A percentile compares a stretch with the other conserved stretches of the same genome.
phyloP scores from a whole-genome alignment of 2,888 invertebrate species.

The Crepidodera aurea region DNA sequence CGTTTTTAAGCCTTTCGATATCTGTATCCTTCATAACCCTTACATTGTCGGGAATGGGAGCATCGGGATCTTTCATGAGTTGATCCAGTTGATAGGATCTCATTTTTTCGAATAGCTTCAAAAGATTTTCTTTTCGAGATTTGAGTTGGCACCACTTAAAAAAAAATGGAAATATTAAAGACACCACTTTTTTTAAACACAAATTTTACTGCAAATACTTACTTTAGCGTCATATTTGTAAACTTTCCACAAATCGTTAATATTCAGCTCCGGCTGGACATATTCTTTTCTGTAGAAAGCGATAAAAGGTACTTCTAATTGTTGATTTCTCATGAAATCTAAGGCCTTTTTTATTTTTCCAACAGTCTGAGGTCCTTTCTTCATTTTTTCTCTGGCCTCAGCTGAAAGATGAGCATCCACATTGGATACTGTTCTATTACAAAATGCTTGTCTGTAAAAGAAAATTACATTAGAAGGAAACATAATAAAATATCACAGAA shows the following conservation, averaged over 20 bases:
- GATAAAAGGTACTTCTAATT: slow-evolving; percentile 97
- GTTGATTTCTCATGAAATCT: slow-evolving; percentile 95
- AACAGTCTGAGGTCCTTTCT: slow-evolving; percentile 75
- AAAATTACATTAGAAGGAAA: too few relatives aligned
- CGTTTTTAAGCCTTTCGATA: slow-evolving; percentile 76
- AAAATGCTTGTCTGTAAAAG: slow-evolving; percentile 71
- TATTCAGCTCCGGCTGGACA: slow-evolving; percentile 91
- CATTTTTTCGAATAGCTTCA: slow-evolving; percentile 89
- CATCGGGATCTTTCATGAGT: slow-evolving; percentile 82
- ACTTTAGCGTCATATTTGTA: slow-evolving; percentile 94
- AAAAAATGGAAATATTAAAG: too few relatives aligned
- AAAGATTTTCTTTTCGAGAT: slow-evolving; percentile 82
- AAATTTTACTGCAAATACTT: slow-evolving; percentile 32
- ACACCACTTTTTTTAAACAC: slow-evolving; percentile 4
- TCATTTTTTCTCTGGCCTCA: slow-evolving; percentile 65
- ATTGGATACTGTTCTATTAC: slow-evolving; percentile 81
- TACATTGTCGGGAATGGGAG: slow-evolving; percentile 83
- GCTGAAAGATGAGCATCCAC: slow-evolving; percentile 70
- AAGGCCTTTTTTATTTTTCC: slow-evolving; percentile 94
- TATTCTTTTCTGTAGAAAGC: slow-evolving; percentile 98
- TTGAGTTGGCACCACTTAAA: slow-evolving; percentile 84
- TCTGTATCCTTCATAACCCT: slow-evolving; percentile 87
- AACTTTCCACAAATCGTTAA: slow-evolving; percentile 98
- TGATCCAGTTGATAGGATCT: slow-evolving; percentile 86
- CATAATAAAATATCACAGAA: too few relatives aligned